Percentiles rank a stretch among this genome's conserved stretches.
Conservation (phyloP, 2,888 invertebrate species). For the Prosopocoilus inquinatus region DNA sequence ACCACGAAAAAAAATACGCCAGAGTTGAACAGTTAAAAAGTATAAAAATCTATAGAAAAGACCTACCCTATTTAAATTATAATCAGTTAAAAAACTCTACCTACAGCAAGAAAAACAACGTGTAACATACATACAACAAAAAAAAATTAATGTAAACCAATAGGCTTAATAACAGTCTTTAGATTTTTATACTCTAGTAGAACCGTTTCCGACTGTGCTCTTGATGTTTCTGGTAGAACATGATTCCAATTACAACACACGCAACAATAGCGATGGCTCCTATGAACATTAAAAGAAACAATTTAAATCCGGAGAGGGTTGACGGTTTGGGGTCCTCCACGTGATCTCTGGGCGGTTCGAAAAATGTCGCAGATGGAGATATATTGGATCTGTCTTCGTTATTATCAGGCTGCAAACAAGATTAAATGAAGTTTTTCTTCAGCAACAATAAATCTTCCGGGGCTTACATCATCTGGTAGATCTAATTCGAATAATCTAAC, state of each 20-base stretch:
- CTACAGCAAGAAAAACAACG: too few relatives aligned
- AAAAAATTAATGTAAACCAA: too few relatives aligned
- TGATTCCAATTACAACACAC: slow-evolving; percentile 82
- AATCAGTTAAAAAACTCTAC: too few relatives aligned
- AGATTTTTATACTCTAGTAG: slow-evolving; percentile 52
- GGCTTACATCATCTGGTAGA: slow-evolving; percentile 62
- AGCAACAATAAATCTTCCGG: background rate
- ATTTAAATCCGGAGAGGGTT: slow-evolving; percentile 85
- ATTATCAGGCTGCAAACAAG: slow-evolving; percentile 5
- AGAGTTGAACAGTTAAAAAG: too few relatives aligned
- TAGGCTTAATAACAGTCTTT: too few relatives aligned
- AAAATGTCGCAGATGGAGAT: slow-evolving; percentile 83
- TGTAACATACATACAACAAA: too few relatives aligned
- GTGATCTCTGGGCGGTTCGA: slow-evolving; percentile 89
- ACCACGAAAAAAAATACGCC: too few relatives aligned
- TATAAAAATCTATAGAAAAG: too few relatives aligned
- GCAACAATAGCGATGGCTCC: slow-evolving; percentile 81
- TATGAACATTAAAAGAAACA: slow-evolving; percentile 83
- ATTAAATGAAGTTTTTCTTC: background rate
- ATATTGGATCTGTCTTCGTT: slow-evolving; percentile 78
- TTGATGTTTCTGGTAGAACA: slow-evolving; percentile 91
- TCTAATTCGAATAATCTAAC: slow-evolving; percentile 92
- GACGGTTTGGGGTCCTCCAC: slow-evolving; percentile 83
- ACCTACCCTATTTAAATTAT: too few relatives aligned
- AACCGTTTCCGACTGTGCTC: slow-evolving; percentile 87